These are phyloP conservation scores for Synanthedon formicaeformis DNA, from an alignment of 2,888 invertebrate genomes.

Conservation along the genomic window DNA sequence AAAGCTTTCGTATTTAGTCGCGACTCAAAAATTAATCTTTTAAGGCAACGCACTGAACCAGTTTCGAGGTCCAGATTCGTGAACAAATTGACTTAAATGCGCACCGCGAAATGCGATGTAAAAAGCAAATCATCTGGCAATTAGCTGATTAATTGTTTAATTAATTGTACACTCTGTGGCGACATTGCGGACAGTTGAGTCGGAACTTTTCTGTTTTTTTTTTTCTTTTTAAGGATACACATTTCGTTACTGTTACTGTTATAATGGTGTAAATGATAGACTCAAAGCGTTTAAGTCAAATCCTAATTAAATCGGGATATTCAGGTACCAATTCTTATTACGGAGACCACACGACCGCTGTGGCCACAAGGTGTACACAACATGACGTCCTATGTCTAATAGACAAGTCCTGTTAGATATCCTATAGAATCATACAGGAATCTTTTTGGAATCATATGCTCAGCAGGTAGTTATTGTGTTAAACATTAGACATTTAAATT, in stretches of 20 bases:
- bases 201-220: slow-evolving; percentile 10
- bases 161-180: slow-evolving; percentile 53
- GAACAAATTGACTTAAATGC: slow-evolving; percentile 52
- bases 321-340: too few relatives aligned
- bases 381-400: too few relatives aligned
- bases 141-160: slow-evolving; percentile 70
- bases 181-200: slow-evolving; percentile 26
- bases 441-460: too few relatives aligned
- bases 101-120: slow-evolving; percentile 21
- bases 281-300: background rate
- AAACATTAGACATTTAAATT: too few relatives aligned
- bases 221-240: slow-evolving; percentile 7
- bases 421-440: too few relatives aligned
- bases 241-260: slow-evolving; percentile 1
- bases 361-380: too few relatives aligned
- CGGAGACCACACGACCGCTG: too few relatives aligned
- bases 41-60: slow-evolving; percentile 15
- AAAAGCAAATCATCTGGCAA: slow-evolving; percentile 64
- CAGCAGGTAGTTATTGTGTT: too few relatives aligned
- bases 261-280: background rate
- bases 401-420: too few relatives aligned
- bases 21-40: slow-evolving; percentile 26
- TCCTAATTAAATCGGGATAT: background rate
- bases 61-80: slow-evolving; percentile 27
- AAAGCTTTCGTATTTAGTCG: slow-evolving; percentile 8